Percentiles rank a stretch among this genome's conserved stretches.
Evolutionary conservation across 2,797 vertebrate species (phyloP).

Genomic region (Discoglossus pictus): DNA sequence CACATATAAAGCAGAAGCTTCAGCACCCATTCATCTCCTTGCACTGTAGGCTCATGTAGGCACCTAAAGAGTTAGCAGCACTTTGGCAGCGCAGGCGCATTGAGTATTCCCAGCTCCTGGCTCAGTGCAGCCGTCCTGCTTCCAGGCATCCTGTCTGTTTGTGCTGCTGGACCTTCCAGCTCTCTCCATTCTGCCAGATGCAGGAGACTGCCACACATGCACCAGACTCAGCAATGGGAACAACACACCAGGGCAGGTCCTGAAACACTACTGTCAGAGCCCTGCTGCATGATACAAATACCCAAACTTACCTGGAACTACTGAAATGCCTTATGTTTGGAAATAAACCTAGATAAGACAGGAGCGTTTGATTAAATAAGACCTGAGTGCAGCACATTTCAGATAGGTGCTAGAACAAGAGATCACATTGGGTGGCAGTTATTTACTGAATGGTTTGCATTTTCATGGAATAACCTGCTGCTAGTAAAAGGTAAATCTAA

Average conservation of each 20-base stretch:
- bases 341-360: background rate
- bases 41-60: slow-evolving; percentile 16
- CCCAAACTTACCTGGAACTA: background rate
- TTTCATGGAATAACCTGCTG: too few species aligned
- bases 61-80: slow-evolving; percentile 31
- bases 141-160: slow-evolving; percentile 50
- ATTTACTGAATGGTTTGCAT: too few species aligned
- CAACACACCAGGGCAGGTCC: slow-evolving; percentile 43
- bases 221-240: slow-evolving; percentile 32
- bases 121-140: slow-evolving; percentile 29
- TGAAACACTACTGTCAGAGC: slow-evolving; percentile 9
- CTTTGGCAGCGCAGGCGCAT: slow-evolving; percentile 46
- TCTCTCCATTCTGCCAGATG: slow-evolving; percentile 31
- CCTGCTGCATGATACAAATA: slow-evolving; percentile 2
- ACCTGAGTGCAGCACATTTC: too few species aligned
- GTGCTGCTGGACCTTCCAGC: slow-evolving; percentile 48
- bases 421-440: too few species aligned
- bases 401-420: too few species aligned
- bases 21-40: too few species aligned
- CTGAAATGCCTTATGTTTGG: background rate
- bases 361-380: too few species aligned
- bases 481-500: too few species aligned
- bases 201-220: slow-evolving; percentile 48
- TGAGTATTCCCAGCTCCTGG: slow-evolving; percentile 38
- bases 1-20: too few species aligned